Percentiles rank a stretch among this genome's conserved stretches.
Conservation (phyloP, 2,888 invertebrate genomes). For the Orchesellides sinensis region DNA sequence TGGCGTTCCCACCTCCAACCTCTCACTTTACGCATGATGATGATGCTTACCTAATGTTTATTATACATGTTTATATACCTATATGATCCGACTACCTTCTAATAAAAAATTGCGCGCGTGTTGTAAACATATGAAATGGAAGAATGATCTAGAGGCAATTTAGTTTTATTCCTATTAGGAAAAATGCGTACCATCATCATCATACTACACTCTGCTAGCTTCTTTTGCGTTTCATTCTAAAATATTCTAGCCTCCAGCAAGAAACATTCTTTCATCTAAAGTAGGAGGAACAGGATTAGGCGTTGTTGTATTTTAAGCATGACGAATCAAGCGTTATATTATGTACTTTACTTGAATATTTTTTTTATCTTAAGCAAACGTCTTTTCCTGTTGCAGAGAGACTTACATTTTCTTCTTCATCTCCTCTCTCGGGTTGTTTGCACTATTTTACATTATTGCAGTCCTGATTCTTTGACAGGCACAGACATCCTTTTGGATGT, state of each 20-base stretch:
- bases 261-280: not conserved
- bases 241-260: not conserved
- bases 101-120: not conserved
- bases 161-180: conserved; percentile 24
- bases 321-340: too few relatives aligned
- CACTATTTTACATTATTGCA: not conserved
- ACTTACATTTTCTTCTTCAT: not conserved
- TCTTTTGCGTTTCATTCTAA: too few relatives aligned
- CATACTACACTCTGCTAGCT: not conserved
- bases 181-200: too few relatives aligned
- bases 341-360: not conserved
- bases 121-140: not conserved
- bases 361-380: conserved; percentile 14
- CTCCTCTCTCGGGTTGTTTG: not conserved
- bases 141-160: conserved; percentile 19
- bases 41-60: too few relatives aligned
- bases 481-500: too few relatives aligned
- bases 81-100: not conserved
- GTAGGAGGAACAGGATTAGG: not conserved
- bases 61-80: not conserved
- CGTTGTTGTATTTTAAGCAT: not conserved
- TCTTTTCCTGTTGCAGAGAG: not conserved
- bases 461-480: too few relatives aligned
- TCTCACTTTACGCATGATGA: conserved; percentile 21
- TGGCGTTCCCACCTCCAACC: conserved; percentile 19